A percentile compares a stretch with the other conserved stretches of the same genome.
Conservation (phyloP, 30 jellyfish, hydroid and myxozoan species). For the Aurelia aurita region DNA sequence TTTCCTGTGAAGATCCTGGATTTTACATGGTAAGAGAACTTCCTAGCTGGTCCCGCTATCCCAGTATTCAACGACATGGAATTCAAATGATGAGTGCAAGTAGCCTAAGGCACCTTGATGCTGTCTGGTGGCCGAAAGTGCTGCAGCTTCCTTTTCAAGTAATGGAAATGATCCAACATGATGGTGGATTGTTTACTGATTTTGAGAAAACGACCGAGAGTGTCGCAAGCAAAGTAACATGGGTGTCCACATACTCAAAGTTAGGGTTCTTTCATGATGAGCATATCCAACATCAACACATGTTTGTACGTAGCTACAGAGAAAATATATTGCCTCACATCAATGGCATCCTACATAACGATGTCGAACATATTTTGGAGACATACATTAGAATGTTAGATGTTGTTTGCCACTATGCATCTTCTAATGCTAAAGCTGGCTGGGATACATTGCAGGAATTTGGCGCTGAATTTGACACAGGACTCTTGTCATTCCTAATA, state of each 20-base stretch:
- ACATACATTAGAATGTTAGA: background rate
- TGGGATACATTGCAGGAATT: background rate
- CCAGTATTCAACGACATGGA: conserved; percentile 16
- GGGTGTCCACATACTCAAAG: conserved; percentile 17
- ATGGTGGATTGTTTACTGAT: background rate
- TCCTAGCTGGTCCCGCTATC: conserved; percentile 2
- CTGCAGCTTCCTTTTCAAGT: conserved; percentile 19
- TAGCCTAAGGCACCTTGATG: conserved; percentile 48
- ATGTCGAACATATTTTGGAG: conserved; percentile 3
- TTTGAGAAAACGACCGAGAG: conserved; percentile 15
- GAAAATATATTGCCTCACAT: conserved; percentile 32
- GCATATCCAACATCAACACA: background rate
- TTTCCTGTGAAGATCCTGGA: conserved; percentile 54
- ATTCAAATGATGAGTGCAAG: conserved; percentile 22
- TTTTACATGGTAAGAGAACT: conserved; percentile 23
- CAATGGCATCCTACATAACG: conserved; percentile 4
- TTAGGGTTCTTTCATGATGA: background rate
- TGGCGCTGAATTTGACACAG: conserved; percentile 44
- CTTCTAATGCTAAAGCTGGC: conserved; percentile 16
- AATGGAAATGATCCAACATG: conserved; percentile 21
- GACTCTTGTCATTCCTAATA: conserved; percentile 5
- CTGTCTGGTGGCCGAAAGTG: conserved; percentile 43
- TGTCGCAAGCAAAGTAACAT: conserved; percentile 30
- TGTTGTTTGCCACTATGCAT: background rate
- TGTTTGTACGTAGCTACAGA: conserved; percentile 32